A percentile compares a stretch with the other conserved stretches of the same genome.
Evolutionary conservation across 2,888 invertebrate species (phyloP).

Genomic region (Gymnocheta viridis): DNA sequence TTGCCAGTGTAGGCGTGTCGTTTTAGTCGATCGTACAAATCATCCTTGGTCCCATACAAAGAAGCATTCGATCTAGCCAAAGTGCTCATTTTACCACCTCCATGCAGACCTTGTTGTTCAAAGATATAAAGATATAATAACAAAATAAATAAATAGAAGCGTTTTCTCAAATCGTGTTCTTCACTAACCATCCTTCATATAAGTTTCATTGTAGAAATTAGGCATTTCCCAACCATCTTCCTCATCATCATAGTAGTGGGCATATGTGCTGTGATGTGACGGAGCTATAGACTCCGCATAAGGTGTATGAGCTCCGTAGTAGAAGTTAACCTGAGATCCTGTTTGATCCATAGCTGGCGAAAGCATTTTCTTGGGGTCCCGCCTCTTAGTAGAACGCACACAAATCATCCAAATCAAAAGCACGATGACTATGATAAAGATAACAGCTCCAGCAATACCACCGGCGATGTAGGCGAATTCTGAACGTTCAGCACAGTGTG

Average conservation of each 20-base stretch:
- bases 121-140: not conserved
- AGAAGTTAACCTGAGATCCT: conserved; percentile 97
- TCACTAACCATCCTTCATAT: conserved; percentile 91
- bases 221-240: conserved; percentile 99
- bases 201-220: conserved; percentile 97
- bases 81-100: conserved; percentile 95
- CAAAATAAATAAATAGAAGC: not conserved
- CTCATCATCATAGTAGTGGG: conserved; percentile 97
- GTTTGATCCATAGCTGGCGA: conserved; percentile 95
- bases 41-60: conserved; percentile 97
- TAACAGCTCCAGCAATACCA: conserved; percentile 96
- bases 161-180: not conserved
- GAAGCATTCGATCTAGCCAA: conserved; percentile 96
- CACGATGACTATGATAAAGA: conserved; percentile 95
- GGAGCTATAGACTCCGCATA: conserved; percentile 98
- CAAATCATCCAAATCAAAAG: conserved; percentile 98
- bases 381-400: conserved; percentile 92
- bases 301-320: conserved; percentile 96
- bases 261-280: conserved; percentile 96
- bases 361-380: conserved; percentile 95
- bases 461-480: conserved; percentile 97
- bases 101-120: conserved; percentile 88
- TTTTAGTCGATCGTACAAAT: conserved; percentile 96
- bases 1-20: conserved; percentile 96
- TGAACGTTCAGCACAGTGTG: conserved; percentile 94